These are phyloP conservation scores for Battus philenor DNA, from an alignment of 1,140 invertebrate species.

Conservation along the genomic window DNA sequence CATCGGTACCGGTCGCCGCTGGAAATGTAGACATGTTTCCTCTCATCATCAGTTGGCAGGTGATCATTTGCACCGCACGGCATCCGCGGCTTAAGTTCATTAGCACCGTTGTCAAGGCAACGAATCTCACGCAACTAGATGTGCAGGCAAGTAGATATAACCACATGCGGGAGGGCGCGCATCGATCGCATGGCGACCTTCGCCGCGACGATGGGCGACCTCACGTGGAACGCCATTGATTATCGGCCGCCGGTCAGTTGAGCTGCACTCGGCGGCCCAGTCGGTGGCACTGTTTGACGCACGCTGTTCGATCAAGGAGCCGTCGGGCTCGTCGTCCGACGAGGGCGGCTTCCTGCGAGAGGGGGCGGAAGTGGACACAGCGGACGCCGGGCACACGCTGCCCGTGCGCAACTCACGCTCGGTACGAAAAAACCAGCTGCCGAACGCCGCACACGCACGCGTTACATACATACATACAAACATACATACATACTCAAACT, in stretches of 20 bases:
- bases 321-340: conserved; percentile 69
- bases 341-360: conserved; percentile 64
- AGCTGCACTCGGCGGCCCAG: conserved; percentile 5
- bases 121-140: conserved; percentile 39
- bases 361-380: conserved; percentile 45
- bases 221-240: conserved; percentile 61
- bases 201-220: conserved; percentile 41
- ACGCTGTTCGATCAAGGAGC: conserved; percentile 46
- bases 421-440: conserved; percentile 38
- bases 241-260: conserved; percentile 38
- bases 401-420: conserved; percentile 70
- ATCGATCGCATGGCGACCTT: conserved; percentile 15
- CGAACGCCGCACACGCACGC: conserved; percentile 16
- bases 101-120: conserved; percentile 48
- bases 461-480: not conserved
- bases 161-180: not conserved
- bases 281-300: conserved; percentile 17
- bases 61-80: conserved; percentile 51
- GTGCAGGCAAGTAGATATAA: conserved; percentile 2
- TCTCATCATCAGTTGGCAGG: conserved; percentile 67
- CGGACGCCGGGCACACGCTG: conserved; percentile 65
- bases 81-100: conserved; percentile 32
- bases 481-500: not conserved
- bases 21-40: conserved; percentile 65
- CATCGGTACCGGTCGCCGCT: conserved; percentile 1